phyloP scores from a whole-genome alignment of 2,797 vertebrate genomes.

The Eremophila alpestris region DNA sequence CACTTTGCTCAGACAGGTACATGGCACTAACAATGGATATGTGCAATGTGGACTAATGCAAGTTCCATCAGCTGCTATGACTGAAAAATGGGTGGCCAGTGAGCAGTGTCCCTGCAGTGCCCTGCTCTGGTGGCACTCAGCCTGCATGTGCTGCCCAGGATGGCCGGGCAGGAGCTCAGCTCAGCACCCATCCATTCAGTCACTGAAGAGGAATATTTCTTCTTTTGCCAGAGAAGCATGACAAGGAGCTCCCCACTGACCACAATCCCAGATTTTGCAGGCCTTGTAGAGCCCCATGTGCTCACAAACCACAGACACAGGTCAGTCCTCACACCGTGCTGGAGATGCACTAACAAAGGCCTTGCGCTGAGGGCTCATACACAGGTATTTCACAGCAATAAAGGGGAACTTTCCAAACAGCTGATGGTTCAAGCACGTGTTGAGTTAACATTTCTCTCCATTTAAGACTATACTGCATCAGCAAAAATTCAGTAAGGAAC shows the following conservation, averaged over 20 bases:
- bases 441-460: conserved; percentile 62
- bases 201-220: background rate
- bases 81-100: background rate
- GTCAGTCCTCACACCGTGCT: background rate
- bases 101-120: background rate
- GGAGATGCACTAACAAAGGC: background rate
- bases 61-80: background rate
- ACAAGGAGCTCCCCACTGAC: background rate
- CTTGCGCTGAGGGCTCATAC: background rate
- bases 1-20: background rate
- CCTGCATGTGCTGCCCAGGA: background rate
- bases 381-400: background rate
- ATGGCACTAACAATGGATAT: background rate
- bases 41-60: fast-evolving
- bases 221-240: background rate
- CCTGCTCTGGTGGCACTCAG: background rate
- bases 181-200: background rate
- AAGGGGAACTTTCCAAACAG: conserved; percentile 43
- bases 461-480: conserved; percentile 61
- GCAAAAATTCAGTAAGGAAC: conserved; percentile 76
- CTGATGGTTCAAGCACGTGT: conserved; percentile 43
- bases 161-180: background rate
- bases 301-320: background rate
- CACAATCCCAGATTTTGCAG: fast-evolving
- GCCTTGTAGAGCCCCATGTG: fast-evolving